phyloP scores from a whole-genome alignment of 2,888 invertebrate genomes.

The Lepidocyrtoides sp. region DNA sequence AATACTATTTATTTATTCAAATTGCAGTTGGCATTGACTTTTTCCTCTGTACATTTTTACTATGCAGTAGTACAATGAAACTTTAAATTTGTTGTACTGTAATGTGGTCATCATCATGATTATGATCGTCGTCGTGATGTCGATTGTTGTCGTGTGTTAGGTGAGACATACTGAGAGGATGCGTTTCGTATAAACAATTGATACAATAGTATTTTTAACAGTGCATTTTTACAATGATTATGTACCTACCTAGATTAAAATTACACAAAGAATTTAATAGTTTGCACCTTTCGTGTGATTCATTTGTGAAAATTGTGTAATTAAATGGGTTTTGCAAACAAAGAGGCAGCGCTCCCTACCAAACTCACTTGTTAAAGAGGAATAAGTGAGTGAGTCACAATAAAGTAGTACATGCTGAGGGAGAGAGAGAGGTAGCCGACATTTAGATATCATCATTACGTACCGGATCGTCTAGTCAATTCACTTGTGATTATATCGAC shows the following conservation, averaged over 20 bases:
- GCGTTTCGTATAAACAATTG: too few relatives aligned
- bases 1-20: not conserved
- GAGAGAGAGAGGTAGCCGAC: slow-evolving; percentile 9
- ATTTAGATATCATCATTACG: slow-evolving; percentile 29
- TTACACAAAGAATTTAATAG: slow-evolving; percentile 13
- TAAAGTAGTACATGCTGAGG: not conserved
- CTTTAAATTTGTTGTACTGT: not conserved
- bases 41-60: not conserved
- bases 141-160: slow-evolving; percentile 24
- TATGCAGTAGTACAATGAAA: not conserved
- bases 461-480: slow-evolving; percentile 4
- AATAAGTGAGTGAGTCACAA: not conserved
- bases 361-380: not conserved
- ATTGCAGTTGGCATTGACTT: slow-evolving; percentile 1
- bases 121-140: not conserved
- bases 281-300: slow-evolving; percentile 33
- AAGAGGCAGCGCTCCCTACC: not conserved
- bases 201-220: not conserved
- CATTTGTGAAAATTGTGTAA: slow-evolving; percentile 43
- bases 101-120: not conserved
- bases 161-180: not conserved
- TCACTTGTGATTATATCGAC: slow-evolving; percentile 49
- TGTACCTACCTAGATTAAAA: slow-evolving; percentile 30
- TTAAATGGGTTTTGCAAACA: slow-evolving; percentile 9
- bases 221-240: not conserved